Conservation (phyloP, 2,797 vertebrate genomes). For the Linurgus olivaceus region DNA sequence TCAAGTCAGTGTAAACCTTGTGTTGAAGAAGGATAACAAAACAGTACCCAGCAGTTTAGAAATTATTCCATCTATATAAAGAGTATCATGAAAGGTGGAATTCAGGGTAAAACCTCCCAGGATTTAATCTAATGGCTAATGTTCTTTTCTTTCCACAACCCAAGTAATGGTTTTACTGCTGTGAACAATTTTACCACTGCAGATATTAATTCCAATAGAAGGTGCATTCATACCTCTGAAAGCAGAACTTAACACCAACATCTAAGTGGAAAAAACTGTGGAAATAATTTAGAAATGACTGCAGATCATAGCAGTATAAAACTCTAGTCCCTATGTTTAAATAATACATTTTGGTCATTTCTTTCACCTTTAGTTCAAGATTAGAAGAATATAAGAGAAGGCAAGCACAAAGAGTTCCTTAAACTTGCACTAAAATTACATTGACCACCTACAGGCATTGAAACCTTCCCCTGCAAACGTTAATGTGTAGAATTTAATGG, state of each 20-base stretch:
- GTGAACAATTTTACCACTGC: background rate
- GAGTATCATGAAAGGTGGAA: background rate
- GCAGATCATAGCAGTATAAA: background rate
- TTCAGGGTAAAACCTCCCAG: background rate
- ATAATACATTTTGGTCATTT: background rate
- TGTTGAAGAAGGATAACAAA: background rate
- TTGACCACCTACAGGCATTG: background rate
- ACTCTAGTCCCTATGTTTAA: background rate
- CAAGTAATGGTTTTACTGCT: background rate
- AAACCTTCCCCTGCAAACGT: background rate
- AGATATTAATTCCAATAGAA: background rate
- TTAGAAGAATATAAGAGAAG: background rate
- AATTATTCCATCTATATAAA: background rate
- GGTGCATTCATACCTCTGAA: background rate
- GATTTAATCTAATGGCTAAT: background rate
- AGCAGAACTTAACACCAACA: background rate
- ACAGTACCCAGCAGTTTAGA: background rate
- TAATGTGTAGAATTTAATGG: background rate
- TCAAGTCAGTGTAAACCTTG: background rate
- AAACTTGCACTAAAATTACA: background rate
- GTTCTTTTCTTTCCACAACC: background rate
- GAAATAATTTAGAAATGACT: background rate
- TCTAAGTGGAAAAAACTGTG: background rate
- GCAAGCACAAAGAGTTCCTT: background rate
- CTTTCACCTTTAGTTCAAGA: background rate